Conservation (phyloP, 2,113 vertebrate species). For the Paratilapia polleni region DNA sequence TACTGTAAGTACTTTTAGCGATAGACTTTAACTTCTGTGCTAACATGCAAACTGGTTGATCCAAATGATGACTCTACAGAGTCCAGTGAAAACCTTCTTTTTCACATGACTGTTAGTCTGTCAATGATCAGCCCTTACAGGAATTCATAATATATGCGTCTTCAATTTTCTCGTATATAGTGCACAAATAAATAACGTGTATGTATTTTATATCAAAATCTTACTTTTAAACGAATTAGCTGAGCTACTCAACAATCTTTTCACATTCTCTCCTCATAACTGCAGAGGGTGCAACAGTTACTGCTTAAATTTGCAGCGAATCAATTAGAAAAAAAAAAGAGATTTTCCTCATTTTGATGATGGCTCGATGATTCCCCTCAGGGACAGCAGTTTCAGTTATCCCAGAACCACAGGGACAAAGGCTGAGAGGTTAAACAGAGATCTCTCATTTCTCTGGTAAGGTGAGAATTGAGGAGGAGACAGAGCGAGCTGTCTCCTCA, state of each 20-base stretch:
- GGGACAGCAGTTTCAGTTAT: background rate
- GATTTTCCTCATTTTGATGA: background rate
- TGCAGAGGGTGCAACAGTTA: background rate
- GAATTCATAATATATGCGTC: background rate
- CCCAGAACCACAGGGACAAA: background rate
- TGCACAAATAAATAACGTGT: background rate
- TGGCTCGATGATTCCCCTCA: background rate
- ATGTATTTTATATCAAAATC: too few relatives aligned
- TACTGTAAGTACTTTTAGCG: background rate
- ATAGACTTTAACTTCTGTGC: background rate
- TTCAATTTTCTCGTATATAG: background rate
- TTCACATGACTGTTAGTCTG: background rate
- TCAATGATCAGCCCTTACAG: background rate
- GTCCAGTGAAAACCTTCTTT: too few relatives aligned
- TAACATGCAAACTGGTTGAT: too few relatives aligned
- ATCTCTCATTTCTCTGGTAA: too few relatives aligned
- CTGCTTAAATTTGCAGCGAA: too few relatives aligned
- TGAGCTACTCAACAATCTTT: too few relatives aligned
- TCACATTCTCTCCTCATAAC: background rate
- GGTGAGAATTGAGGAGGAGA: too few relatives aligned
- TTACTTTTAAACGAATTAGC: too few relatives aligned
- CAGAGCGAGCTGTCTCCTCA: background rate
- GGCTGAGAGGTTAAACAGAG: background rate
- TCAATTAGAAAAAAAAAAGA: background rate
- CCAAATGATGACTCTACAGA: too few relatives aligned